These are phyloP conservation scores for Ammospiza nelsoni DNA, from an alignment of 2,113 vertebrate genomes.

Conservation along the genomic window DNA sequence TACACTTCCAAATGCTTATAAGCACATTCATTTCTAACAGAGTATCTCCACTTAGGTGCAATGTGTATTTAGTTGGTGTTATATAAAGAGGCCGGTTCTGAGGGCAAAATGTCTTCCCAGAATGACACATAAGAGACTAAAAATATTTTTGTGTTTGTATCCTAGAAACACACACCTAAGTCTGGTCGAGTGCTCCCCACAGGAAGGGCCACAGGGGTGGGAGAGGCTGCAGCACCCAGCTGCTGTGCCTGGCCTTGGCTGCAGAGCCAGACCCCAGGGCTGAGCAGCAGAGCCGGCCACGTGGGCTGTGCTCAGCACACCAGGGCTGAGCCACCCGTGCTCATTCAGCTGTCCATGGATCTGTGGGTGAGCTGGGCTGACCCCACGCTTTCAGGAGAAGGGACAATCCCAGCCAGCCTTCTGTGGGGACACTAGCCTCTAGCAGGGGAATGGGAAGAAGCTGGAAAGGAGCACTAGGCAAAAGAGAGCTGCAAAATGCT, in stretches of 20 bases:
- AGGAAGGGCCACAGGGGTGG: neutral
- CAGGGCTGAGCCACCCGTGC: neutral
- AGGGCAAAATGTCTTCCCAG: neutral
- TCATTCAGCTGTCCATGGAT: neutral
- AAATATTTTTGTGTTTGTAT: slow-evolving; percentile 45
- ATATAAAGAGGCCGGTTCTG: neutral
- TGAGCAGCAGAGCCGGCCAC: neutral
- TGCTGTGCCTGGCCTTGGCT: neutral
- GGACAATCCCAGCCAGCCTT: neutral
- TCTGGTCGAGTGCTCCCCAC: neutral
- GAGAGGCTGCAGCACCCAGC: neutral
- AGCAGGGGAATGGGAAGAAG: neutral
- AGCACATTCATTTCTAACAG: slow-evolving; percentile 40
- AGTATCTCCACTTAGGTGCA: neutral
- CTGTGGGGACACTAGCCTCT: neutral
- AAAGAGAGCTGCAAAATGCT: neutral
- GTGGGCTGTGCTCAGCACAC: rapidly evolving
- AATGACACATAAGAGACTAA: neutral
- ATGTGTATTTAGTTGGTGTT: slow-evolving; percentile 14
- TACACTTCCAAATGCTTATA: slow-evolving; percentile 36
- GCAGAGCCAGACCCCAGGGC: neutral
- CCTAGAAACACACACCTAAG: slow-evolving; percentile 30
- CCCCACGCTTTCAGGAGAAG: neutral
- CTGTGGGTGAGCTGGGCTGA: neutral
- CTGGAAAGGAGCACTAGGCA: neutral